These are phyloP conservation scores for Gobiocypris rarus DNA, from an alignment of 2,113 vertebrate genomes.

Conservation along the genomic window DNA sequence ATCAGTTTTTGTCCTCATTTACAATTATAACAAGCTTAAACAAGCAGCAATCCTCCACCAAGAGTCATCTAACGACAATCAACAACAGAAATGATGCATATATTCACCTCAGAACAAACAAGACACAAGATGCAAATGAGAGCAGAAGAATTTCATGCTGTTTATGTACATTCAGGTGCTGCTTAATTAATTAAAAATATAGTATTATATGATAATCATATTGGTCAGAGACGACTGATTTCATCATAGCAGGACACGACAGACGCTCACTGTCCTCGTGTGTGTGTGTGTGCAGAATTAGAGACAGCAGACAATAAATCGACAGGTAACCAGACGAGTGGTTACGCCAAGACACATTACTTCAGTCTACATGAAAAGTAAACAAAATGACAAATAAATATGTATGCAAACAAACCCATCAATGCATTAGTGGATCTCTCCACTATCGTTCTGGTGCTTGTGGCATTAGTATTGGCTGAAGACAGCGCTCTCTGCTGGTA, in stretches of 20 bases:
- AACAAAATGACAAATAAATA: slow-evolving; percentile 21
- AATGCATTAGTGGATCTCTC: background rate
- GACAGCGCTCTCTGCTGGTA: slow-evolving; percentile 43
- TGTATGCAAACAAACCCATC: background rate
- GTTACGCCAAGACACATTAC: background rate
- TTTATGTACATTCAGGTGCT: slow-evolving; percentile 49
- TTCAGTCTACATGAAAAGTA: background rate
- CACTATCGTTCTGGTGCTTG: background rate
- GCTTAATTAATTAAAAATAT: slow-evolving; percentile 40
- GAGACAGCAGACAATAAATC: background rate
- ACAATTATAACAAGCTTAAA: background rate
- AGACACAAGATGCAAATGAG: slow-evolving; percentile 39
- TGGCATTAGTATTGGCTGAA: background rate
- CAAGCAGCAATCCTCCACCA: slow-evolving; percentile 26
- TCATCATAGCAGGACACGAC: slow-evolving; percentile 7
- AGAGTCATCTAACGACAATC: slow-evolving; percentile 12
- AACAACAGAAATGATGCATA: slow-evolving; percentile 16
- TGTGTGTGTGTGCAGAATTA: slow-evolving; percentile 15
- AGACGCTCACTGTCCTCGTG: background rate
- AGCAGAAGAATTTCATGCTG: slow-evolving; percentile 34
- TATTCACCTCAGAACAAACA: slow-evolving; percentile 38
- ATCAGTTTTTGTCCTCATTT: slow-evolving; percentile 8
- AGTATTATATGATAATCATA: slow-evolving; percentile 23
- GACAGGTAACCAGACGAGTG: background rate
- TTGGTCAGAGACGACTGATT: background rate